Base-by-base conservation (phyloP, 1,140 invertebrate species). In the Calephelis virginiensis region DNA sequence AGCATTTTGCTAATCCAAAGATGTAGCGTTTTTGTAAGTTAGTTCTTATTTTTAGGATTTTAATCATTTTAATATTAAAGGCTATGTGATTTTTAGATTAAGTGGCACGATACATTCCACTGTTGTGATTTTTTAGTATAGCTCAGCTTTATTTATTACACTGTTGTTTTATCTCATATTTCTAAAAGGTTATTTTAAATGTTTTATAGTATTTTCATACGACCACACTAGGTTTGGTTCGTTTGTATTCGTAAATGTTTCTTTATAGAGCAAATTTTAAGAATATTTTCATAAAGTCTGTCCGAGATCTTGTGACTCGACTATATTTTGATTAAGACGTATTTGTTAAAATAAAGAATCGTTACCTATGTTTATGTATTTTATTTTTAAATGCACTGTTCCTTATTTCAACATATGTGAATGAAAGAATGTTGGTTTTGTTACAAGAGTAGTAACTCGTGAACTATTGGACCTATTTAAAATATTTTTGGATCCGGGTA, bases 41-140 rank as follows among this genome's bases (percentile, higher is more conserved):
- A 14, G 12, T 17, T 17, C 43, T 78, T 67, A 64, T 69, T 74
- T 77, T 73, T 68, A 68, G 70, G 53, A 53, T 66, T 72, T 80
- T 83, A 78, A 76, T 59, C 14, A 43, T 53, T 40, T 43, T 64
- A 17, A 43, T 50, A 8, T 53, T 50, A 74, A 83, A 84, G 78
- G 78, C 80, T 84, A 83, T 84, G 87, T 90, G 87, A 89, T 90
- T 83, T 75, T 77, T 84, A 83, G 75, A 76, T 68, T 88, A 86
- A 86, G 85, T 74, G 74, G 77, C 81, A 84, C 84, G 60, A 72
- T 73, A 78, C 86, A 86, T 90, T 90, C 88, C 86, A 89, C 81
- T 87, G 78, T 90, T 90, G 86, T 89, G 85, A 90, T 90, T 85
- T 82, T 28, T 78, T 78, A 80, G 64, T 85, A 87, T 79, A 73